Evolutionary conservation across 2,113 vertebrate species (phyloP), one percentile per base, ranked within the genome.

Genomic region (Amblyornis subalaris): DNA sequence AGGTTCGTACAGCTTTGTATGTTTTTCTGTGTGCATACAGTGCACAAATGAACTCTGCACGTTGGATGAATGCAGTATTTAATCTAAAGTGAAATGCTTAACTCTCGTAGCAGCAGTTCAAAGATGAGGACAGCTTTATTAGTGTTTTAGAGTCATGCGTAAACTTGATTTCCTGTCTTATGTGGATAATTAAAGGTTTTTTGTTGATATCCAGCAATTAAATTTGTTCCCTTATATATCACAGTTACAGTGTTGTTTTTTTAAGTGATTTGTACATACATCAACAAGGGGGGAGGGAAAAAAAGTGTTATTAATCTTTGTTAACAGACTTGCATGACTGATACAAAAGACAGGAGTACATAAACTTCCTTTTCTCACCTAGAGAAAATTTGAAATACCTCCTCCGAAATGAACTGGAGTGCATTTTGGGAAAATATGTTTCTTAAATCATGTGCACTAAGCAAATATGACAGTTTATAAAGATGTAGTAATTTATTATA

Each of bases 41-140:
- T 1, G 0, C 65, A 23, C 25, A 66, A 64, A 60, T 40, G 28
- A 90, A 23, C 35, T 74, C 33, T 82, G 60, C 54, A 28, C 26
- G 24, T 35, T 0, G 0, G n/a, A 66, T 62, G 33, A n/a, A 19
- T 64, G 29, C 5, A 6, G 10, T 71, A 11, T 33, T 81, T 93
- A 74, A 78, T 85, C 25, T 75, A 24, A 64, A 64, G 19, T 77
- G 60, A 84, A 89, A 74, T 21, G 40, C 26, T 35, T 79, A 36
- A 38, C 28, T 26, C 24, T 50, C 1, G 0, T 36, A 79, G 73
- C 38, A 77, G 25, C 48, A 42, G 33, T 36, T 80, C 44, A 60
- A 40, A 88, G 75, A 60, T 48, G 54, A 79, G 33, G 16, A 67
- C 50, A 47, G 53, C 36, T 92, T 84, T 75, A 24, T 74, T 85